phyloP scores from a whole-genome alignment of 2,113 vertebrate species.

The Macroglossus sobrinus region DNA sequence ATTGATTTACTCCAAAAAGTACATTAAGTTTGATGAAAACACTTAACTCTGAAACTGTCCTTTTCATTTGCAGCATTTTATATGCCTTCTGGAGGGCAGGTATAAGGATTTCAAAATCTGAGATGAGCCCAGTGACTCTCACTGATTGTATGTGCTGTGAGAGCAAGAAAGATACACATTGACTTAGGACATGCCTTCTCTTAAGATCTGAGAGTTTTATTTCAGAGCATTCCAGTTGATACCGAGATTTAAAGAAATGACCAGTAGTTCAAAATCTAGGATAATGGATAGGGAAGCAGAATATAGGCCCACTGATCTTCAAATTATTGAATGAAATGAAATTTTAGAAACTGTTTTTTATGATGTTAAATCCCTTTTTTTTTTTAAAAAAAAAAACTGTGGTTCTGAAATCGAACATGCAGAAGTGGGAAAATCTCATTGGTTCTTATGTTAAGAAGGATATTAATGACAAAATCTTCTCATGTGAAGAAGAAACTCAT shows the following conservation, averaged over 20 bases:
- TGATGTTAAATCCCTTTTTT: not conserved
- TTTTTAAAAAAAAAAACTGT: not conserved
- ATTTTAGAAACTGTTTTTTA: not conserved
- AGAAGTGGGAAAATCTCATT: not conserved
- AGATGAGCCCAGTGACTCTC: not conserved
- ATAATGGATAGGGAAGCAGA: not conserved
- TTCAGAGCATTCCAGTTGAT: not conserved
- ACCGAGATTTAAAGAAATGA: conserved; percentile 13
- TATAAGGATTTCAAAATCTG: not conserved
- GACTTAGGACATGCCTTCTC: not conserved
- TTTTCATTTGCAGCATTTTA: not conserved
- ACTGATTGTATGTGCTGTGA: not conserved
- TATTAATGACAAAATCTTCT: not conserved
- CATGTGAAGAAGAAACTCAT: not conserved
- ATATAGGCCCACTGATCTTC: not conserved
- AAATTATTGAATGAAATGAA: conserved; percentile 27
- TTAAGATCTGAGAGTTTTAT: not conserved
- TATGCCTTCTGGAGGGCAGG: not conserved
- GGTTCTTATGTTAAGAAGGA: not conserved
- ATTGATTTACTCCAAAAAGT: not conserved
- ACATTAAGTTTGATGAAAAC: not conserved
- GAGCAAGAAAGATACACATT: not conserved
- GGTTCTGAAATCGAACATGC: not conserved
- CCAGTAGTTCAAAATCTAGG: conserved; percentile 5
- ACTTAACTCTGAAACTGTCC: not conserved